Conservation (phyloP, 2,113 vertebrate species). For the Harpagus bidentatus region DNA sequence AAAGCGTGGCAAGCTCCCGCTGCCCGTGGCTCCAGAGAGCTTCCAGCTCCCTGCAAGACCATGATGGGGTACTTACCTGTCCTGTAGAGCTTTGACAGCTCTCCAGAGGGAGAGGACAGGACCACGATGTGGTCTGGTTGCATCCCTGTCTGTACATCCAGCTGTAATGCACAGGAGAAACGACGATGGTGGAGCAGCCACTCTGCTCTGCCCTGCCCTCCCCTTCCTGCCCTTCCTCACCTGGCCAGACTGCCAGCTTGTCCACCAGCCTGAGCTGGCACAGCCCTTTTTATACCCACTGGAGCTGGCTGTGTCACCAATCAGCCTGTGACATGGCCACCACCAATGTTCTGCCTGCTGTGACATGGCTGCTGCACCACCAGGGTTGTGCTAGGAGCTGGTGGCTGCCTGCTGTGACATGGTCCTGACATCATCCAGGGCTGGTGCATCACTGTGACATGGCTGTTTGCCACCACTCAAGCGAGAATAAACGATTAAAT, state of each 20-base stretch:
- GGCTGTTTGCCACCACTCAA: not conserved
- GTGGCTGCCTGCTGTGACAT: not conserved
- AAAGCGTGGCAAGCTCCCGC: not conserved
- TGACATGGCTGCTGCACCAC: not conserved
- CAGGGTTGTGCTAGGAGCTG: not conserved
- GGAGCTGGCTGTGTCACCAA: not conserved
- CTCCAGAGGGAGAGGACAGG: not conserved
- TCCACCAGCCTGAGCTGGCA: not conserved
- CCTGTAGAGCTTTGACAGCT: not conserved
- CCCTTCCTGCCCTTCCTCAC: not conserved
- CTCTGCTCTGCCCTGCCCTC: not conserved
- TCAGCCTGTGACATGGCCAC: not conserved
- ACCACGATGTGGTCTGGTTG: not conserved
- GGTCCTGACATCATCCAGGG: no score
- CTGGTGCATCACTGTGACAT: not conserved
- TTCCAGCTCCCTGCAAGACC: not conserved
- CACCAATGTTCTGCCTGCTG: not conserved
- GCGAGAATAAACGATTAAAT: not conserved
- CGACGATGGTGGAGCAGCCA: no score
- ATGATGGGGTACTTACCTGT: not conserved
- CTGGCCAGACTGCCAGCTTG: not conserved
- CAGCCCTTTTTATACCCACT: not conserved
- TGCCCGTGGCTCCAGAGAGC: not conserved
- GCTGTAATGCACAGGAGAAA: not conserved
- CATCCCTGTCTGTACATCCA: not conserved